A percentile compares a stretch with the other conserved stretches of the same genome.
Evolutionary conservation across 2,113 vertebrate species (phyloP).

Genomic region (Cettia cetti): DNA sequence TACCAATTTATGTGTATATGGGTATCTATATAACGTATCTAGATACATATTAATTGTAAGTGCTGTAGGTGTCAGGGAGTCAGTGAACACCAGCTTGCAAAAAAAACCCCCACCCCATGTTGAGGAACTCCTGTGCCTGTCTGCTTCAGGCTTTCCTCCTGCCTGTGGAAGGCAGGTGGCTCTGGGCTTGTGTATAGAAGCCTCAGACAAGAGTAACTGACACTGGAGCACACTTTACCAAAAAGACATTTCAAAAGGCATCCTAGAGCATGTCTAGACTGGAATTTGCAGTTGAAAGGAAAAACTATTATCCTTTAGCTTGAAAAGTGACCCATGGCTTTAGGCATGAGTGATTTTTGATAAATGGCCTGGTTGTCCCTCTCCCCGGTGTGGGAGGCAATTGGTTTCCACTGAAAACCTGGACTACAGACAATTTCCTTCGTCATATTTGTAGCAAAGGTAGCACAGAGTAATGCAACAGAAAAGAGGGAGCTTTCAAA

Average conservation of each 20-base stretch:
- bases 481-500: neutral
- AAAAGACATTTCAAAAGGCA: constrained; percentile 26
- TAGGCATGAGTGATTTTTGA: constrained; percentile 59
- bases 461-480: neutral
- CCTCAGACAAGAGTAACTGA: neutral
- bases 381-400: neutral
- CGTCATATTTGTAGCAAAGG: neutral
- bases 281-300: constrained; percentile 46
- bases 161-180: neutral
- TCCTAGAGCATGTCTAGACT: constrained; percentile 35
- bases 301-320: constrained; percentile 52
- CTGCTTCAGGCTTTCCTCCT: neutral
- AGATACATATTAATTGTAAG: neutral
- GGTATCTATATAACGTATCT: no score
- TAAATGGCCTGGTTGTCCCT: constrained; percentile 8
- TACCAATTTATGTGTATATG: neutral
- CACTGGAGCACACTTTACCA: constrained; percentile 7
- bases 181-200: neutral
- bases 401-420: constrained; percentile 35
- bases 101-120: neutral
- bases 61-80: neutral
- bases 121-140: neutral
- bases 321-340: constrained; percentile 58
- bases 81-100: neutral
- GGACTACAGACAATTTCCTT: neutral